Base-by-base conservation (phyloP, 2,888 invertebrate genomes). In the Hirudinaria manillensis region DNA sequence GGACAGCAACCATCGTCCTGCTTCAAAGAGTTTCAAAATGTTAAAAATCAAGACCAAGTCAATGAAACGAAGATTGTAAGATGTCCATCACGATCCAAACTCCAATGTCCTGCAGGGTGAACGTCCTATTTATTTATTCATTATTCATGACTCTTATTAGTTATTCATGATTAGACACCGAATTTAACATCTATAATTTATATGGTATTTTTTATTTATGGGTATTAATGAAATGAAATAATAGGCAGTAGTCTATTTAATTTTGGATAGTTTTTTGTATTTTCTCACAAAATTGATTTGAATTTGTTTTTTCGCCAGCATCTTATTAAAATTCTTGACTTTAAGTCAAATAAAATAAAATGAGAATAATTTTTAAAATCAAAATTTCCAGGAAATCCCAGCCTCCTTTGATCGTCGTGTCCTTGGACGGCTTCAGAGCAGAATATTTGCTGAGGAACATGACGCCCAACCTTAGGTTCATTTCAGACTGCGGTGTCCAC, bases 361-460 rank as follows among this genome's bases (percentile, higher is more conserved):
- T n/a, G n/a, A n/a, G n/a, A n/a, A n/a, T n/a, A n/a, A n/a, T n/a
- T 24, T 7, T 56, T 56, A 56, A 56, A 24, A 7, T 24, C 13
- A 6, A 4, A 10, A 27, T 29, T 53, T 61, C 24, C 68, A 76
- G 73, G 53, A 72, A 72, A 72, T 36, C 51, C 3, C n/a, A 16
- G 32, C 77, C 80, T 6, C 82, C 82, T 0, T 73, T 83, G 19
- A 45, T 83, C 24, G 75, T 83, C 72, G 78, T 83, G 10, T 82
- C 82, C 10, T 67, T 83, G 76, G 83, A 83, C 78, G 83, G 83
- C 0, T 83, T 83, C 78, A 77, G 82, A 45, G 81, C 82, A 0
- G 82, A 83, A 7, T 83, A 82, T 76, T 75, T 83, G 70, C 51
- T 77, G 16, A 77, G 82, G n/a, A 79, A 80, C 32, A 56, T 82